Evolutionary conservation across 2,888 invertebrate species (phyloP).

Genomic region (Lasioglossum calceatum): DNA sequence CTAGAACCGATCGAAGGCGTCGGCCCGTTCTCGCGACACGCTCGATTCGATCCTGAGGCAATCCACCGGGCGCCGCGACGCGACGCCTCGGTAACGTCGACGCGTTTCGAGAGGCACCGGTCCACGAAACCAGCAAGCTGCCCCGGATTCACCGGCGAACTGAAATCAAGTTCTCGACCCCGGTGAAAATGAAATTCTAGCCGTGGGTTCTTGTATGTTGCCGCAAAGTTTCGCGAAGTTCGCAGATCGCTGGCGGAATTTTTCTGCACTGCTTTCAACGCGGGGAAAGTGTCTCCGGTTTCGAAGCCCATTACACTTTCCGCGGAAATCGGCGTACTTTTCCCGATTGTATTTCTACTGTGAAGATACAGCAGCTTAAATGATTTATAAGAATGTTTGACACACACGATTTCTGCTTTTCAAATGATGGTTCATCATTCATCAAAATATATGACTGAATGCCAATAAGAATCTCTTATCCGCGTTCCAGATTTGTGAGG

Average conservation of each 20-base stretch:
- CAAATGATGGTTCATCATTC: neutral
- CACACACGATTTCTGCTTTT: neutral
- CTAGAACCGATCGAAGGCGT: slow-evolving; percentile 14
- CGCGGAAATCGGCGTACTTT: neutral
- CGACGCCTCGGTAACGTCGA: slow-evolving; percentile 16
- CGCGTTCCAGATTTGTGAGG: neutral
- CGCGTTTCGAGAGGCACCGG: neutral
- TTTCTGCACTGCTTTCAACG: neutral
- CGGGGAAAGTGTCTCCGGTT: neutral
- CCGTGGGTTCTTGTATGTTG: neutral
- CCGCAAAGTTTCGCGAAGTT: neutral
- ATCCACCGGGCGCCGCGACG: slow-evolving; percentile 18
- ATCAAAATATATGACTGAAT: neutral
- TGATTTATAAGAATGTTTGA: neutral
- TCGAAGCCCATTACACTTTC: neutral
- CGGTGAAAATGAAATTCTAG: neutral
- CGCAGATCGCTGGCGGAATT: neutral
- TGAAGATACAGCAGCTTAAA: neutral
- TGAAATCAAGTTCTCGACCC: neutral
- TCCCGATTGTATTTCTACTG: neutral
- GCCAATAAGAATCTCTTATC: neutral
- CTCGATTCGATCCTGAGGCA: slow-evolving; percentile 34
- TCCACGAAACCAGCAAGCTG: neutral
- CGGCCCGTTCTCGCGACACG: slow-evolving; percentile 14
- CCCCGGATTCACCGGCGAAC: neutral